Conservation (phyloP, 2,888 invertebrate species). For the Drosophila greeni region DNA sequence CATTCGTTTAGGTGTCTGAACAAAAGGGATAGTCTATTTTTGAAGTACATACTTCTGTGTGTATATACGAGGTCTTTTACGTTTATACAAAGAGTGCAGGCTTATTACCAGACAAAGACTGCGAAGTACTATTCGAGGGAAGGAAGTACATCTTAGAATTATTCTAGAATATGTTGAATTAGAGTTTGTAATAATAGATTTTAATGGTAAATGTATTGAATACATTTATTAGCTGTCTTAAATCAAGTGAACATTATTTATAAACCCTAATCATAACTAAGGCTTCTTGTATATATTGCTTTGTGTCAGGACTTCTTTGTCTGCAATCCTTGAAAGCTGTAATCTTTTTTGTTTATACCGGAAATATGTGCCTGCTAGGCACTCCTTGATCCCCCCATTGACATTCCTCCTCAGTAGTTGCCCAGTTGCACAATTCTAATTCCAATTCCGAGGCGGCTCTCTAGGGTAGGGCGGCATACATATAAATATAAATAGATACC, state of each 20-base stretch:
- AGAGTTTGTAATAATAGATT: background rate
- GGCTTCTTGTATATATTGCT: background rate
- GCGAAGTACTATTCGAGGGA: background rate
- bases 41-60: background rate
- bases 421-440: slow-evolving; percentile 42
- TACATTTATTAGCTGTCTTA: background rate
- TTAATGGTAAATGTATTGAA: background rate
- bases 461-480: slow-evolving; percentile 56
- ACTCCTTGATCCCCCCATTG: slow-evolving; percentile 18
- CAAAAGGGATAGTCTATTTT: slow-evolving; percentile 7
- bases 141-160: background rate
- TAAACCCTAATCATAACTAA: too few relatives aligned
- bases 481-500: slow-evolving; percentile 48
- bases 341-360: background rate
- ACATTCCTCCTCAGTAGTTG: slow-evolving; percentile 15
- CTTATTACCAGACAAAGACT: too few relatives aligned
- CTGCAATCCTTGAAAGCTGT: too few relatives aligned
- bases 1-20: background rate
- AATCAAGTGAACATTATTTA: too few relatives aligned
- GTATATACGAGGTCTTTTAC: background rate
- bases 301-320: background rate
- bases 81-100: slow-evolving; percentile 1
- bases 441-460: slow-evolving; percentile 40
- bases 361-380: background rate
- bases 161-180: background rate